Conservation (phyloP, 2,888 invertebrate genomes). For the Psylliodes chrysocephalus region DNA sequence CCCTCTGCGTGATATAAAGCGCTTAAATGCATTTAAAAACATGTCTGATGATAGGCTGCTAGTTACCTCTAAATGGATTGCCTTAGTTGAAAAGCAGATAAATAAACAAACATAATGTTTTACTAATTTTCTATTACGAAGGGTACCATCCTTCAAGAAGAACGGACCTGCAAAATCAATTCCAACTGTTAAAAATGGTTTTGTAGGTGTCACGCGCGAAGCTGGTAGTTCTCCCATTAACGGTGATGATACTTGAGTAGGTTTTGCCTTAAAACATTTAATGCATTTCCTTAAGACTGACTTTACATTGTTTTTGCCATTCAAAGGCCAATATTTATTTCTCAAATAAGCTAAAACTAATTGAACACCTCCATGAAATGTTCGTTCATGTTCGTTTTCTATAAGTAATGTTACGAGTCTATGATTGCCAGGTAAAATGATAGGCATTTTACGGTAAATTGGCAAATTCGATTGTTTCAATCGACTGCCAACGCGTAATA, state of each 20-base stretch:
- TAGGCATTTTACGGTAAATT: background rate
- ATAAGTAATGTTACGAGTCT: background rate
- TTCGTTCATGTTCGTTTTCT: slow-evolving; percentile 2
- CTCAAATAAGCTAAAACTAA: background rate
- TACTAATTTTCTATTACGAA: slow-evolving; percentile 35
- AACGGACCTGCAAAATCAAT: slow-evolving; percentile 50
- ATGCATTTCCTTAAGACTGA: slow-evolving; percentile 28
- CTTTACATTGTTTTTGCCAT: slow-evolving; percentile 10
- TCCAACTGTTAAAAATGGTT: slow-evolving; percentile 39
- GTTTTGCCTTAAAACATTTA: slow-evolving; percentile 38
- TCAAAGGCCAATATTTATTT: slow-evolving; percentile 24
- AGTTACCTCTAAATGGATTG: slow-evolving; percentile 36
- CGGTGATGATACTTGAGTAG: slow-evolving; percentile 17
- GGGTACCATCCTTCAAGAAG: slow-evolving; percentile 37
- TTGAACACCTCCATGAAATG: background rate
- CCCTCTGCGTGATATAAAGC: slow-evolving; percentile 15
- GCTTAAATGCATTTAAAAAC: slow-evolving; percentile 21
- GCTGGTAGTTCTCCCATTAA: slow-evolving; percentile 51
- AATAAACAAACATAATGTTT: slow-evolving; percentile 51
- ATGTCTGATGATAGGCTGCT: background rate
- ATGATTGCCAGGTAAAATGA: background rate
- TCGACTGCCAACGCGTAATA: slow-evolving; percentile 1
- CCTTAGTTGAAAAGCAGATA: slow-evolving; percentile 50
- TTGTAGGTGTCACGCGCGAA: slow-evolving; percentile 22
- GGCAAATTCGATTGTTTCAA: background rate